These are phyloP conservation scores for Campoplex nolae DNA, from an alignment of 2,888 invertebrate species.

Conservation along the genomic window DNA sequence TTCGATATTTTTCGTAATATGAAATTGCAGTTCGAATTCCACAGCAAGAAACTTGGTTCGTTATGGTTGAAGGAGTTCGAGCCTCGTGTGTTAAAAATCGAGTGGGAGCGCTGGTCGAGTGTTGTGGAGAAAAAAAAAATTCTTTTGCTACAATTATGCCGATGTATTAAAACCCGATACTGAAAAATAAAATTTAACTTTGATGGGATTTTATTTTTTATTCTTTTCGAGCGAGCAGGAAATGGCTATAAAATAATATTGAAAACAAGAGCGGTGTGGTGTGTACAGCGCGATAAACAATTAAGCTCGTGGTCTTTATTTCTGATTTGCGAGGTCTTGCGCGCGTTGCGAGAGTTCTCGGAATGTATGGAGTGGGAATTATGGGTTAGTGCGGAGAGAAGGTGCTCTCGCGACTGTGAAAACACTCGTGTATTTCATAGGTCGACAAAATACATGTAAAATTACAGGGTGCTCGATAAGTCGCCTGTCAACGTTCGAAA, in stretches of 20 bases:
- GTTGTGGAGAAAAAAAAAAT: constrained; percentile 16
- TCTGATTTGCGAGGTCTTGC: constrained; percentile 24
- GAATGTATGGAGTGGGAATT: constrained; percentile 41
- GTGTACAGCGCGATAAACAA: constrained; percentile 21
- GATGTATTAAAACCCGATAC: background rate
- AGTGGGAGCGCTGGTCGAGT: background rate
- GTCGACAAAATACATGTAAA: constrained; percentile 55
- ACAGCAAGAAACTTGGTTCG: background rate
- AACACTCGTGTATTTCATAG: constrained; percentile 63
- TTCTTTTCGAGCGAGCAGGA: constrained; percentile 21
- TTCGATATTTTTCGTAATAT: background rate
- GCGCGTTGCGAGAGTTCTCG: constrained; percentile 48
- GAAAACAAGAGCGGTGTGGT: constrained; percentile 1
- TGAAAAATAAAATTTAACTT: constrained; percentile 18
- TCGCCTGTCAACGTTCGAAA: background rate
- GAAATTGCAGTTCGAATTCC: background rate
- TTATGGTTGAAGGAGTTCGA: background rate
- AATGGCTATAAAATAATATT: constrained; percentile 29
- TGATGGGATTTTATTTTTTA: constrained; percentile 4
- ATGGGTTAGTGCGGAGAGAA: constrained; percentile 30
- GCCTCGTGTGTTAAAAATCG: background rate
- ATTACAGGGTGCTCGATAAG: background rate
- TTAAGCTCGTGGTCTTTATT: constrained; percentile 21
- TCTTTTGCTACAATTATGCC: constrained; percentile 7
- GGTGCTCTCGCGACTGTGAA: constrained; percentile 55